These are phyloP conservation scores for Micromesistius poutassou DNA, from an alignment of 2,797 vertebrate genomes.

Conservation along the genomic window DNA sequence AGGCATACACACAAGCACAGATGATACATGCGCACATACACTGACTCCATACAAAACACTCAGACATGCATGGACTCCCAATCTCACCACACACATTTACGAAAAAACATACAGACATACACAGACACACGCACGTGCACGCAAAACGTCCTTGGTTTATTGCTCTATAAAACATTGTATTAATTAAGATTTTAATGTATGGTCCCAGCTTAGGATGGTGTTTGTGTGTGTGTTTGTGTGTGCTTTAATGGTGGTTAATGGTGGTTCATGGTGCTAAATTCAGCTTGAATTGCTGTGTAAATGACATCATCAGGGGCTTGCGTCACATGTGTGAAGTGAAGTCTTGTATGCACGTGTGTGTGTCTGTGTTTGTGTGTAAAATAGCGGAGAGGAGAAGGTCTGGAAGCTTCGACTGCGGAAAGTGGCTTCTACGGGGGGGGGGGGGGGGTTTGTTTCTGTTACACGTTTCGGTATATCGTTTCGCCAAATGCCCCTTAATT, in stretches of 20 bases:
- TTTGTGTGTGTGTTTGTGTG: slow-evolving; percentile 15
- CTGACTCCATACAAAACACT: too few species aligned
- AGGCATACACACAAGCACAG: not conserved
- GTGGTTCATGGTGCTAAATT: too few species aligned
- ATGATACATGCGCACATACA: not conserved
- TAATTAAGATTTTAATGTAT: slow-evolving; percentile 8
- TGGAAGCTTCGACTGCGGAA: too few species aligned
- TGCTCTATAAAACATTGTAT: not conserved
- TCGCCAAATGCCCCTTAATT: too few species aligned
- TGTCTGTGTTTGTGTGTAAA: slow-evolving; percentile 15
- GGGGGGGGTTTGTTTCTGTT: too few species aligned
- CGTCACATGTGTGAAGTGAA: too few species aligned
- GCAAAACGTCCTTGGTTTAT: not conserved
- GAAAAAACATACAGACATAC: not conserved
- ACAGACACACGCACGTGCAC: not conserved
- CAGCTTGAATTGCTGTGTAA: too few species aligned
- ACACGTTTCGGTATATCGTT: too few species aligned
- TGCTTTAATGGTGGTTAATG: not conserved
- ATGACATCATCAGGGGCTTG: too few species aligned
- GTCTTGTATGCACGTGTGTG: slow-evolving; percentile 2
- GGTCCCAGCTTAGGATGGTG: not conserved
- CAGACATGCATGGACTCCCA: too few species aligned
- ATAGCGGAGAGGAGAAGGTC: too few species aligned
- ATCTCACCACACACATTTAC: not conserved
- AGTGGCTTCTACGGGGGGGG: too few species aligned